Conservation (phyloP, 92 coral and sea anemone genomes). For the Heteractis magnifica region DNA sequence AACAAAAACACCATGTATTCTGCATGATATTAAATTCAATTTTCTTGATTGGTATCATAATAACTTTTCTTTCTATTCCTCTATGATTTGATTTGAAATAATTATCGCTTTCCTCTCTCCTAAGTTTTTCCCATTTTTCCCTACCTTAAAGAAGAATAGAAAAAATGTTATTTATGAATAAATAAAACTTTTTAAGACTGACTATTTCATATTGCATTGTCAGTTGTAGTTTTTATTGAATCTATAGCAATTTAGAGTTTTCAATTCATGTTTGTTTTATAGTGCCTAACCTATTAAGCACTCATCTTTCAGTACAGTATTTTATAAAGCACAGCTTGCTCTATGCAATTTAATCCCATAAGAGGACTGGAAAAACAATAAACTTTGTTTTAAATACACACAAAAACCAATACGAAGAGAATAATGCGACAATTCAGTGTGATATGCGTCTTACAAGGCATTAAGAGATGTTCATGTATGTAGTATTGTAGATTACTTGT, state of each 20-base stretch:
- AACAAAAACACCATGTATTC: no score
- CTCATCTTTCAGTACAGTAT: background rate
- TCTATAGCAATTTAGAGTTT: no score
- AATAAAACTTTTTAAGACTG: background rate
- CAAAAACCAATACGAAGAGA: background rate
- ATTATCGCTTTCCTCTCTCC: background rate
- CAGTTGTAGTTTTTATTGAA: background rate
- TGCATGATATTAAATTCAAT: no score
- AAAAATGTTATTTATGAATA: background rate
- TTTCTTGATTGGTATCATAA: no score
- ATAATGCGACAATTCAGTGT: background rate
- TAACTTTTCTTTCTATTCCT: no score
- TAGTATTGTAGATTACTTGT: constrained; percentile 10
- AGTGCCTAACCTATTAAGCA: background rate
- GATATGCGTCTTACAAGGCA: background rate
- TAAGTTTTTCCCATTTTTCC: background rate
- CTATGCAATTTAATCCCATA: background rate
- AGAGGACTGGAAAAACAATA: background rate
- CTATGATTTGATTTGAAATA: no score
- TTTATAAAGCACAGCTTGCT: background rate
- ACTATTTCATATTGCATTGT: background rate
- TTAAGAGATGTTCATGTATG: constrained; percentile 2
- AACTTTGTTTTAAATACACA: background rate
- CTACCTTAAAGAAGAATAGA: background rate
- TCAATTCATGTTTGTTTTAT: background rate